Evolutionary conservation across 1,140 invertebrate species (phyloP).

Genomic region (Pseudomyrmex flavicornis): DNA sequence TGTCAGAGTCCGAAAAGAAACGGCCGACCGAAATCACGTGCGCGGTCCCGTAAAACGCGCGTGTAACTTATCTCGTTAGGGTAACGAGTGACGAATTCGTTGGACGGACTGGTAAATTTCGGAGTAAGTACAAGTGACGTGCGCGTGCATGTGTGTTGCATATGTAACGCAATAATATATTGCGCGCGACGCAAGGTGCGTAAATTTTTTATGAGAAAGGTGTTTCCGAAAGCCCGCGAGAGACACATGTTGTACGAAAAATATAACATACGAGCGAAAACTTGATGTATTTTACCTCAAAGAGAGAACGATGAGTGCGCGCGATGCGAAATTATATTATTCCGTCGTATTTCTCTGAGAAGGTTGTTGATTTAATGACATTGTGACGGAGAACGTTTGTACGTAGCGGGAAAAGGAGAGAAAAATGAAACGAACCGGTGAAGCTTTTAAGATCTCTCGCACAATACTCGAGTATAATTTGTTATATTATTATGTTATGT

Average conservation of each 20-base stretch:
- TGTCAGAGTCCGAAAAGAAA: slow-evolving; percentile 50
- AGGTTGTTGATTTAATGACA: neutral
- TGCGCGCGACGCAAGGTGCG: neutral
- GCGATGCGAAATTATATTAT: neutral
- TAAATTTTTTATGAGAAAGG: slow-evolving; percentile 6
- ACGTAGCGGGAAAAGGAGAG: neutral
- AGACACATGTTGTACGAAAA: no score
- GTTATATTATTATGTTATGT: neutral
- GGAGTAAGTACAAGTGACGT: neutral
- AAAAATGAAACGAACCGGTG: neutral
- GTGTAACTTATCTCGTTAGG: slow-evolving; percentile 37
- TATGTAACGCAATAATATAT: neutral
- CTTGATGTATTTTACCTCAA: neutral
- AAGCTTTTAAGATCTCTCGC: slow-evolving; percentile 2
- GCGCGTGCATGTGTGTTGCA: no score
- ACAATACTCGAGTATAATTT: slow-evolving; percentile 10
- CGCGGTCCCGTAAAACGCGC: slow-evolving; percentile 36
- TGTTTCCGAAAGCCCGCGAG: neutral
- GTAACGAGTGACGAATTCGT: slow-evolving; percentile 60
- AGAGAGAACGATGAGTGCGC: neutral
- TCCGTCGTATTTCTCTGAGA: neutral
- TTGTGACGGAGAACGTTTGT: no score
- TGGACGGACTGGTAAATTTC: slow-evolving; percentile 25
- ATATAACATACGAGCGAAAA: no score
- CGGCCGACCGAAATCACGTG: slow-evolving; percentile 65